phyloP scores from a whole-genome alignment of 2,113 vertebrate species.

The Ranitomeya variabilis region DNA sequence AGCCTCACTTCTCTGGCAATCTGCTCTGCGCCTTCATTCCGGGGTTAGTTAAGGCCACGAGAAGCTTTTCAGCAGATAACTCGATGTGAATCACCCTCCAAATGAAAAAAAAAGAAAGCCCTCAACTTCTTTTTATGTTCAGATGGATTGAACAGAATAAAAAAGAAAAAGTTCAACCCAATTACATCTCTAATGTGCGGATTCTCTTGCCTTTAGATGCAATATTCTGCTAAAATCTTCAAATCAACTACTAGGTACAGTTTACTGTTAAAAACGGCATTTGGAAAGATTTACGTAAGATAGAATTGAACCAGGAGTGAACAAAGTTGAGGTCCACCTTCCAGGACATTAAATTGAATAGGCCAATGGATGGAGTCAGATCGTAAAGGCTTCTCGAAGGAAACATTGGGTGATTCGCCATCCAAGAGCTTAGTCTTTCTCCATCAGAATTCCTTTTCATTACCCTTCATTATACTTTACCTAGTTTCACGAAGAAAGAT shows the following conservation, averaged over 20 bases:
- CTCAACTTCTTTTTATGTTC: conserved; percentile 13
- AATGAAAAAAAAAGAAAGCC: conserved; percentile 27
- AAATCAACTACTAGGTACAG: not conserved
- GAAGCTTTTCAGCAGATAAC: not conserved
- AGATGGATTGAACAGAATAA: not conserved
- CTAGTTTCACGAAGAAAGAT: too few species aligned
- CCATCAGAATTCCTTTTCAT: too few species aligned
- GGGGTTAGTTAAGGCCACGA: conserved; percentile 61
- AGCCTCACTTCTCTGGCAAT: not conserved
- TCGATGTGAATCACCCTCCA: not conserved
- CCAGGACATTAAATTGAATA: too few species aligned
- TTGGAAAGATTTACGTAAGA: not conserved
- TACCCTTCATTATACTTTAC: too few species aligned
- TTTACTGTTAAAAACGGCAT: not conserved
- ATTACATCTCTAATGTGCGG: conserved; percentile 32
- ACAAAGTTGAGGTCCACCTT: not conserved
- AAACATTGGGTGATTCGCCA: too few species aligned
- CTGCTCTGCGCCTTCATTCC: conserved; percentile 60
- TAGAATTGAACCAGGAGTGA: not conserved
- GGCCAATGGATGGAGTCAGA: too few species aligned
- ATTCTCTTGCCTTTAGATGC: not conserved
- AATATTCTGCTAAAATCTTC: not conserved
- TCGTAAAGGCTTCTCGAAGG: too few species aligned
- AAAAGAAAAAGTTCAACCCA: conserved; percentile 7
- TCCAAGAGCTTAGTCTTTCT: too few species aligned